phyloP scores from a whole-genome alignment of 2,797 vertebrate genomes.

The Synaphobranchus kaupii region DNA sequence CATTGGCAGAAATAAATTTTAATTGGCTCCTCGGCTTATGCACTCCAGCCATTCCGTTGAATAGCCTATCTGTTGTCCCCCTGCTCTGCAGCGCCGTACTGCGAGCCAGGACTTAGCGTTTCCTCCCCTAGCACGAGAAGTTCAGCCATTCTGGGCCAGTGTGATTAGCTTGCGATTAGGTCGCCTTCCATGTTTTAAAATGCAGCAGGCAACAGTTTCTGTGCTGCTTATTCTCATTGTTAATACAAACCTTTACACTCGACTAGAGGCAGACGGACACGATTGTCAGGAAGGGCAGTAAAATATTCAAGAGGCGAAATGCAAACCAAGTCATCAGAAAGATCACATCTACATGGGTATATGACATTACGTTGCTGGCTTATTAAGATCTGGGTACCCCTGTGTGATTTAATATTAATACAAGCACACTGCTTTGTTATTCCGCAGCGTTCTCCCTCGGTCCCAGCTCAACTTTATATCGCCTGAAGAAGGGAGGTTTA shows the following conservation, averaged over 20 bases:
- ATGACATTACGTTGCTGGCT: conserved; percentile 41
- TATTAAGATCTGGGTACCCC: conserved; percentile 45
- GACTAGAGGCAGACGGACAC: background rate
- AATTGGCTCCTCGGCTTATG: background rate
- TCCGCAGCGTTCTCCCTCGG: conserved; percentile 16
- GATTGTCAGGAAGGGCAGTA: background rate
- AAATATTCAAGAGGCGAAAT: background rate
- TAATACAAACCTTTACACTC: background rate
- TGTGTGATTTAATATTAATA: conserved; percentile 47
- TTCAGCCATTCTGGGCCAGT: background rate
- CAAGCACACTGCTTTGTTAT: conserved; percentile 75
- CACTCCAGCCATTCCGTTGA: background rate
- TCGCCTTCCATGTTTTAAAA: background rate
- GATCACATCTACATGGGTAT: background rate
- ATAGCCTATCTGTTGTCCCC: background rate
- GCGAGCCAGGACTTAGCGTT: background rate
- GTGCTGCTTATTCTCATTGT: background rate
- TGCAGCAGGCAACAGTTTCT: background rate
- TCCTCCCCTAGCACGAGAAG: background rate
- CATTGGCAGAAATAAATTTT: background rate
- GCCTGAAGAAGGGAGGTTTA: background rate
- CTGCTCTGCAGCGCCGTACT: background rate
- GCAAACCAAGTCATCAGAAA: background rate
- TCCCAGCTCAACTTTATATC: background rate
- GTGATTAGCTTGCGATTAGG: background rate